Percentiles rank a stretch among this genome's conserved stretches.
Conservation (phyloP, 2,888 invertebrate genomes). For the Desoria tigrina region DNA sequence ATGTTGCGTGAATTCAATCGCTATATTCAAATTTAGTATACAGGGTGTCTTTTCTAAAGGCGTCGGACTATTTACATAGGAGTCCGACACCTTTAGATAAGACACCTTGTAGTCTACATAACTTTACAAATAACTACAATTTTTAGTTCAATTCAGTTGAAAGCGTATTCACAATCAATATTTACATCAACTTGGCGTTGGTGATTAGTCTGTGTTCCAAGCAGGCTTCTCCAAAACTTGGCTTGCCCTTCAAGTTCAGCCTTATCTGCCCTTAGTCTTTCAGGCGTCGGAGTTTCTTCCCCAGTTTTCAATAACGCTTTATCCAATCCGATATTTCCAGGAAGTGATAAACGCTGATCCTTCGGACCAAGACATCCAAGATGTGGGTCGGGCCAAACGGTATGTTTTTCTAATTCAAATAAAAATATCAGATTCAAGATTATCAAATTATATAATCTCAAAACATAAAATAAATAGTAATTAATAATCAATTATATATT, state of each 20-base stretch:
- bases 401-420: slow-evolving; percentile 41
- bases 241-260: slow-evolving; percentile 49
- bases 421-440: not conserved
- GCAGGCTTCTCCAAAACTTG: slow-evolving; percentile 48
- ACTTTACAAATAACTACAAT: too few species aligned
- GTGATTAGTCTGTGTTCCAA: slow-evolving; percentile 47
- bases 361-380: slow-evolving; percentile 68
- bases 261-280: slow-evolving; percentile 48
- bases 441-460: not conserved
- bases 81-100: too few species aligned
- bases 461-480: too few species aligned
- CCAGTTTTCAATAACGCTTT: slow-evolving; percentile 23
- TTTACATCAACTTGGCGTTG: slow-evolving; percentile 50
- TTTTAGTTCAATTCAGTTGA: not conserved
- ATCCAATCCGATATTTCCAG: slow-evolving; percentile 69
- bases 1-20: too few species aligned
- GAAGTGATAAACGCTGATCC: slow-evolving; percentile 70
- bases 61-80: too few species aligned
- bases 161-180: not conserved
- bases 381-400: slow-evolving; percentile 59
- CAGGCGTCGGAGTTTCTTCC: slow-evolving; percentile 40
- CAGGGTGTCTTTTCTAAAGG: too few species aligned
- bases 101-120: too few species aligned
- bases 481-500: too few species aligned
- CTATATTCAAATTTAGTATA: too few species aligned